Evolutionary conservation across 2,888 invertebrate species (phyloP).

Genomic region (Archaeoteleia sp.): DNA sequence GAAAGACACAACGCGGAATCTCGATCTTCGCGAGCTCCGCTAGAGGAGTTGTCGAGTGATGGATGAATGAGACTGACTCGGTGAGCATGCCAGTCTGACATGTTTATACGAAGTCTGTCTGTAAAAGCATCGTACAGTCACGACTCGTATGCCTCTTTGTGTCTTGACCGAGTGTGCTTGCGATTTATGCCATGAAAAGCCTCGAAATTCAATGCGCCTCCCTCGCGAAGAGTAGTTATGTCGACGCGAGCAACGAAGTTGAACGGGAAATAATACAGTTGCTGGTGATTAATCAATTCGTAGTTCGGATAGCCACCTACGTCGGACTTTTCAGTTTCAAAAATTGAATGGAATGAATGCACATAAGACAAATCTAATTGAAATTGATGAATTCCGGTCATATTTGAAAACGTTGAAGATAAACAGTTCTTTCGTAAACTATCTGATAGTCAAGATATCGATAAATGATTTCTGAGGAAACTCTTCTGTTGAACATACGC

Average conservation of each 20-base stretch:
- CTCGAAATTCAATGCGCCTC: conserved; percentile 62
- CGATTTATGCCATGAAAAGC: conserved; percentile 66
- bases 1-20: conserved; percentile 23
- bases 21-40: conserved; percentile 36
- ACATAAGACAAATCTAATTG: no score
- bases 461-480: no score
- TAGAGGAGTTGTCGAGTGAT: conserved; percentile 60
- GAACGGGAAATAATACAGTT: conserved; percentile 73
- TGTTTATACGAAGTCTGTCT: conserved; percentile 73
- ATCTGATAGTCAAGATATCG: no score
- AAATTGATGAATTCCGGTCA: no score
- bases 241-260: conserved; percentile 56
- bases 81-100: conserved; percentile 70
- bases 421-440: no score
- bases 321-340: conserved; percentile 46
- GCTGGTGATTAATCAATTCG: conserved; percentile 71
- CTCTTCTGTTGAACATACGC: no score
- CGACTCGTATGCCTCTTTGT: conserved; percentile 65
- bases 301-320: conserved; percentile 64
- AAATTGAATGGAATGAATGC: conserved; percentile 12
- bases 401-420: no score
- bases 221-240: conserved; percentile 52
- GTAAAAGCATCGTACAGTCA: conserved; percentile 64
- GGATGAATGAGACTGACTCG: conserved; percentile 67
- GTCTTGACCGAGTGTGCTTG: conserved; percentile 62